Evolutionary conservation across 2,888 invertebrate genomes (phyloP), one percentile per base, ranked within the genome.

Genomic region (Andrena trimmerana): DNA sequence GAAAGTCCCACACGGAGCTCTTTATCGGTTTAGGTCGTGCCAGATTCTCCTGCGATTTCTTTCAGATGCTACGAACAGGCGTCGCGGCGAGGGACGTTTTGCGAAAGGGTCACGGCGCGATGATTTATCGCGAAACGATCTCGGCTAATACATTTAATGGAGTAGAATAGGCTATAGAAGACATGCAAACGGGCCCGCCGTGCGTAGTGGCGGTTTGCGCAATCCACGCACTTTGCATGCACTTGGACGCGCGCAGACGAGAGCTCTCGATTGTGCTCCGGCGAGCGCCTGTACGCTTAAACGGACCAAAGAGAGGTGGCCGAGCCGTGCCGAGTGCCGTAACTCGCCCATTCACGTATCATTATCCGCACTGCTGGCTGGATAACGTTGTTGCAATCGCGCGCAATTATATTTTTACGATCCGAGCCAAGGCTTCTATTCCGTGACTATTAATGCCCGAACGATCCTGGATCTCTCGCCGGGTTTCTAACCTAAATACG

Each of bases 351-450:
- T 90, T 90, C 91, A 88, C 92, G 92, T 93, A 92, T 93, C 91
- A 93, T 93, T 93, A 93, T 92, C 90, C 90, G 86, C 86, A 78
- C 62, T 81, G 77, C 84, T 90, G 89, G 89, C 90, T 86, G 91
- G 92, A 93, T 93, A 92, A 92, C 90, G 91, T 89, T 93, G 93
- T 90, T 90, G 93, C 93, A 93, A 93, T 93, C 88, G 16, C 89
- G 84, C 81, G 90, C 91, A 91, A 92, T 92, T 92, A 92, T 83
- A 88, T 92, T 92, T 92, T 92, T 92, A 92, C 92, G 92, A 92
- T 91, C 86, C 65, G 16, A 62, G 71, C 90, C 90, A 90, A 91
- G 92, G 91, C 89, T 91, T 86, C 86, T 83, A 90, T 90, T 89
- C 83, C 81, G 83, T 84, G 86, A 90, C 90, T 89, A 90, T 90